Percentiles rank a stretch among this genome's conserved stretches.
Conservation (phyloP, 2,888 invertebrate genomes). For the Brachypalpus laphriformis region DNA sequence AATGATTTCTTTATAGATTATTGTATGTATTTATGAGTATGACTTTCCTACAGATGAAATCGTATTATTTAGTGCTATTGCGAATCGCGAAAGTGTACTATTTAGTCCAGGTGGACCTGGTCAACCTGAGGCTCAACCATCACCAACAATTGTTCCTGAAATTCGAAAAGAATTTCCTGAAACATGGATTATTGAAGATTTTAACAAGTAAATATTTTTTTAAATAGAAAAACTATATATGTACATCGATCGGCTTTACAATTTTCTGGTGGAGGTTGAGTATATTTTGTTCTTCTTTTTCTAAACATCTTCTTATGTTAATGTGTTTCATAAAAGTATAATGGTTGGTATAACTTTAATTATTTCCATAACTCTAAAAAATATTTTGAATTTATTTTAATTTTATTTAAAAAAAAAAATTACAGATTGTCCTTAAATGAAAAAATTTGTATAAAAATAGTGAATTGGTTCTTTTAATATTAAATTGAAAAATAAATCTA, state of each 20-base stretch:
- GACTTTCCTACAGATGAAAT: neutral
- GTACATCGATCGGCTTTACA: neutral
- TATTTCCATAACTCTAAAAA: too few species aligned
- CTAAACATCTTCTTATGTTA: too few species aligned
- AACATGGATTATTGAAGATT: conserved; percentile 4
- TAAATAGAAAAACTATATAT: too few species aligned
- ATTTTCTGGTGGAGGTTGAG: neutral
- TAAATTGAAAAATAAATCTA: too few species aligned
- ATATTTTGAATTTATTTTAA: too few species aligned
- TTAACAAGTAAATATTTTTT: conserved; percentile 49
- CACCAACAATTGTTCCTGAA: neutral
- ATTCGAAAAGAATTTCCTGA: neutral
- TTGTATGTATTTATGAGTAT: neutral
- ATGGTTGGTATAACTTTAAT: too few species aligned
- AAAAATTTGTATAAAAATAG: too few species aligned
- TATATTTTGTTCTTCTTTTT: neutral
- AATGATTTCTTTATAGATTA: neutral
- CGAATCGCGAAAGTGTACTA: neutral
- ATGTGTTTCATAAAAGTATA: too few species aligned
- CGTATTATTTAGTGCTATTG: neutral
- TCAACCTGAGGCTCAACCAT: neutral
- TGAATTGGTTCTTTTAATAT: too few species aligned
- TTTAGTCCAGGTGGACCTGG: neutral
- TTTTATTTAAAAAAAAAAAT: too few species aligned
- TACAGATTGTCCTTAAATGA: too few species aligned